Evolutionary conservation across 2,888 invertebrate genomes (phyloP), one percentile per base, ranked within the genome.

Genomic region (Epirrita christyi): DNA sequence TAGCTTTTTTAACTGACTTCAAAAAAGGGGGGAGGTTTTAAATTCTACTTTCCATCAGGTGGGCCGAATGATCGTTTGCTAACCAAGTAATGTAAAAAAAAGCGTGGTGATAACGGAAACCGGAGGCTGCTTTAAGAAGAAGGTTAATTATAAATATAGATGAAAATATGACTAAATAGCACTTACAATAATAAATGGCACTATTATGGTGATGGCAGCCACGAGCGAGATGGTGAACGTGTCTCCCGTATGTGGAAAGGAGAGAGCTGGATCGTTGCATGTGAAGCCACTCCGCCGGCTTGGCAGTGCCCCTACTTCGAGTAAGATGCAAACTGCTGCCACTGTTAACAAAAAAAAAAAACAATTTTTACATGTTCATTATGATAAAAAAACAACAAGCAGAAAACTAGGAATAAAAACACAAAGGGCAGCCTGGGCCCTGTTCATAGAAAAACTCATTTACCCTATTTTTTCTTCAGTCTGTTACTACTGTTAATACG

Each of bases 251-350:
- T 93, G 95, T 60, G 93, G 93, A 80, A 93, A 93, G 0, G 94
- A 94, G 72, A 96, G 93, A 55, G 93, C 92, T 6, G 95, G 95
- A 76, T 96, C 96, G 71, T 94, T 93, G 88, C 96, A 96, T 68
- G 88, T 93, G 85, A 95, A 96, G 7, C 96, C 96, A 49, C 93
- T 87, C 55, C 91, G 92, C 15, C 93, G 89, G 61, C 93, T 93
- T 3, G 95, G 95, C 29, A 95, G 79, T 15, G 93, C 86, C 0
- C 95, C 95, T 34, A 94, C 93, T 81, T 96, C 95, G 40, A 95
- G 85, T 13, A 95, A 78, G 27, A 92, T 85, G 70, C 95, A 86
- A 72, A 94, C 79, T 66, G 93, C 85, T 43, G 91, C 78, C 70
- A 95, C 94, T 95, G 93, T 70, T 88, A 92, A 81, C 85, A 86